Evolutionary conservation across 1,140 invertebrate genomes (phyloP), one percentile per base, ranked within the genome.

Genomic region (Pseudobourletiella spinata): DNA sequence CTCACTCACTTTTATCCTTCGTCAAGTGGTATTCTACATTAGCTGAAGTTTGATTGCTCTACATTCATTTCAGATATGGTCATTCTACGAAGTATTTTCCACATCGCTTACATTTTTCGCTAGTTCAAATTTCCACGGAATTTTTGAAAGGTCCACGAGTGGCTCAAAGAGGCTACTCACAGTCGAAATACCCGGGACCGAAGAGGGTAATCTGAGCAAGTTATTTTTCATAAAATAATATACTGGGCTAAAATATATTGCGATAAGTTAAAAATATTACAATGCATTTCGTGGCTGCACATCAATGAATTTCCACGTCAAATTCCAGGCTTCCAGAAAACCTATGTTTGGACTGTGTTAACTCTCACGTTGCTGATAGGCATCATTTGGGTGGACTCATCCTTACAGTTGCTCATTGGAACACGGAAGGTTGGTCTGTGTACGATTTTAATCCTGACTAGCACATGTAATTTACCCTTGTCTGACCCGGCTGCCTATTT

Each of bases 11-110:
- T n/a, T 48, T 18, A 20, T 25, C 11, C 18, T 48, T n/a, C 22
- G 6, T 48, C 6, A 6, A 15, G 22, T 18, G 18, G 18, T 48
- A 20, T 25, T 48, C 6, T 18, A 48, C 22, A 48, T 48, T 25
- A 15, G 11, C 6, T 48, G 16, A 11, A 25, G n/a, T n/a, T n/a
- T n/a, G n/a, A 25, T 6, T 48, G 8, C 6, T 48, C 22, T 11
- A 48, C 11, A 39, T 39, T 39, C 8, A 11, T 39, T 39, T n/a
- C 32, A 39, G 32, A 32, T 55, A 25, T 55, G 52, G 26, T 55
- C 52, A 4, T 32, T 32, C 3, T 55, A 55, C 52, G 52, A 55
- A 55, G 29, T 55, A 3, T 55, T 55, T 55, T 55, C 52, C 3
- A 55, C 52, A 2, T 55, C 52, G 28, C 6, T 55, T 14, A 55